Evolutionary conservation across 1,140 invertebrate genomes (phyloP).

Genomic region (Gryllus bimaculatus): DNA sequence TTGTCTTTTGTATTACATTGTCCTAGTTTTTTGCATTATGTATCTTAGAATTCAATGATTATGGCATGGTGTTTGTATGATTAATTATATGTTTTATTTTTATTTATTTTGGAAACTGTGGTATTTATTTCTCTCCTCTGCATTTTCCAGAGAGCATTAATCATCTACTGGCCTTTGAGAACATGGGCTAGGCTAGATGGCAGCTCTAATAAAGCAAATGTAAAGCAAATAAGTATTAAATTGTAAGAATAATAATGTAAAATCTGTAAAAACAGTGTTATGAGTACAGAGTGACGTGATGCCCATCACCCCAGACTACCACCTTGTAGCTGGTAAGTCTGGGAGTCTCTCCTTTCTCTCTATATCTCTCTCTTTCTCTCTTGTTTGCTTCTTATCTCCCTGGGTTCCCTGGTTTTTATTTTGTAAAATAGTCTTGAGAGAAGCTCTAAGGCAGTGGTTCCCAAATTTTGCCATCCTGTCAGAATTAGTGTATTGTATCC

Average conservation of each 20-base stretch:
- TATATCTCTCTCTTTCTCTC: neutral
- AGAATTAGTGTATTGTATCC: too few species aligned
- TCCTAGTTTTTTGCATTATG: too few species aligned
- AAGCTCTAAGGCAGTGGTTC: conserved; percentile 3
- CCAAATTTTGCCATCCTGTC: neutral
- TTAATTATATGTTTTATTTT: neutral
- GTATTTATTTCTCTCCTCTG: conserved; percentile 4
- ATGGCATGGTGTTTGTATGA: neutral
- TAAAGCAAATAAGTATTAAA: conserved; percentile 1
- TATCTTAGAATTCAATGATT: neutral
- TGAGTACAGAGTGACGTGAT: neutral
- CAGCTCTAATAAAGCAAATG: conserved; percentile 1
- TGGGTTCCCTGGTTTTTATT: neutral
- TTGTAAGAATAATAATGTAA: neutral
- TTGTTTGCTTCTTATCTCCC: neutral
- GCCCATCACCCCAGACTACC: neutral
- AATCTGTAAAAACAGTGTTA: neutral
- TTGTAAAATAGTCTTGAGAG: neutral
- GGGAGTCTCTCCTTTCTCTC: conserved; percentile 2
- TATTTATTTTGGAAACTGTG: neutral
- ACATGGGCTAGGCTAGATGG: neutral
- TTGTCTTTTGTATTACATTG: too few species aligned
- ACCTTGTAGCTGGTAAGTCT: conserved; percentile 3
- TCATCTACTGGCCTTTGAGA: neutral
- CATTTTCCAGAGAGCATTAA: neutral